These are phyloP conservation scores for Isotomurus palustris DNA, from an alignment of 2,888 invertebrate species.

Conservation along the genomic window DNA sequence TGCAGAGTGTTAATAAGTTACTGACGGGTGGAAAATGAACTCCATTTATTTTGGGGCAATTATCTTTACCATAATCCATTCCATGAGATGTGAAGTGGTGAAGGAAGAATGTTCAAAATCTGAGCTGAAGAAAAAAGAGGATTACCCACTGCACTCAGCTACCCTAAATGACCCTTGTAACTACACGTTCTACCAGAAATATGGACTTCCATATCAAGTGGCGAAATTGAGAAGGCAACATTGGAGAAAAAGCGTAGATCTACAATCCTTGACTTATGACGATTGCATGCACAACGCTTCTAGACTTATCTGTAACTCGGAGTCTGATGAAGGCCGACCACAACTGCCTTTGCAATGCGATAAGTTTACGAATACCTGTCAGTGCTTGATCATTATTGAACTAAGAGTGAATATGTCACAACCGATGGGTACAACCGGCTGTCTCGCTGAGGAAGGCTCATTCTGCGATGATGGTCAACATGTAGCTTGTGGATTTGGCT, in stretches of 20 bases:
- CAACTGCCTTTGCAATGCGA: slow-evolving; percentile 9
- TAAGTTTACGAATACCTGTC: slow-evolving; percentile 1
- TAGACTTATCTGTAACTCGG: slow-evolving; percentile 5
- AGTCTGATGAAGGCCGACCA: background rate
- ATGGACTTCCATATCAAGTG: background rate
- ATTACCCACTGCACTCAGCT: no score
- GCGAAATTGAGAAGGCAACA: no score
- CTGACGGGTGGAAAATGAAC: no score
- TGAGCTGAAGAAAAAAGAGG: no score
- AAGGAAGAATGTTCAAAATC: no score
- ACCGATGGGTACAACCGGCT: slow-evolving; percentile 11
- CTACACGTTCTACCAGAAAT: background rate
- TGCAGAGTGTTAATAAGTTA: no score
- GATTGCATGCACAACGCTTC: background rate
- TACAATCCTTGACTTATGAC: background rate
- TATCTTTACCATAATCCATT: no score
- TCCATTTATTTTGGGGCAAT: no score
- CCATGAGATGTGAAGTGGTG: no score
- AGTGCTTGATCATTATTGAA: slow-evolving; percentile 2
- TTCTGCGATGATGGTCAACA: background rate
- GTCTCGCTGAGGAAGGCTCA: slow-evolving; percentile 7
- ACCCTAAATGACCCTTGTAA: background rate
- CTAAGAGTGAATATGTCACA: slow-evolving; percentile 8
- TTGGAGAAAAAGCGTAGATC: background rate
- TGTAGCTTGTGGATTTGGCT: slow-evolving; percentile 16